Evolutionary conservation across 1,140 invertebrate species (phyloP), one percentile per base, ranked within the genome.

Genomic region (Maconellicoccus hirsutus): DNA sequence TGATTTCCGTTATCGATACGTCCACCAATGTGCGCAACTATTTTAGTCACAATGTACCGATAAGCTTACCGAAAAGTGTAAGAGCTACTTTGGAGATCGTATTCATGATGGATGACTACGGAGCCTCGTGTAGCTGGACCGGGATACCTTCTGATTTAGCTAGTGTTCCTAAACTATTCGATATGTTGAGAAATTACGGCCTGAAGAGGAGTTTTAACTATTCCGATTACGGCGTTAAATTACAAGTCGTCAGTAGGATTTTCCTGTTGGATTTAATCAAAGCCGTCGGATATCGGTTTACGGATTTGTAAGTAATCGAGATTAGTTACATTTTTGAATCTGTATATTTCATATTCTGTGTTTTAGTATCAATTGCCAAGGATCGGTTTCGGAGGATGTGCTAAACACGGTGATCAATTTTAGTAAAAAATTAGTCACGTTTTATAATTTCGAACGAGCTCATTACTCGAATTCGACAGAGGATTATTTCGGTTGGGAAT

Each of bases 141-240:
- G 10, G 10, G 2, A 16, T 8, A 2, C 10, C 21, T 25, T 8
- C 10, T 4, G 61, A 26, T 26, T 23, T 66, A 26, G 16, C 8
- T 4, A 66, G 22, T 23, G 25, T 66, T 23, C 25, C 22, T 2
- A 66, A 66, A 25, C 21, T 66, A 66, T 66, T 25, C 61, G 21
- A 23, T 23, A 25, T 66, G 25, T 66, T 66, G 61, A 66, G 61
- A 25, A 26, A 66, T 66, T 66, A 25, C 25, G 61, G 22, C 6
- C 25, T 66, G 61, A 66, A 66, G 16, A 66, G 19, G 19, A 66
- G 61, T 25, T 66, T 66, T 16, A 26, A 66, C 25, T 66, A 66
- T 66, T 66, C 61, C 25, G 25, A 66, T 26, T 66, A 66, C 25
- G 61, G 61, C 3, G 61, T 26, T 66, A 66, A 66, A 66, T 66